These are phyloP conservation scores for Dicyrtomina minuta DNA, from an alignment of 2,888 invertebrate species.

Conservation along the genomic window DNA sequence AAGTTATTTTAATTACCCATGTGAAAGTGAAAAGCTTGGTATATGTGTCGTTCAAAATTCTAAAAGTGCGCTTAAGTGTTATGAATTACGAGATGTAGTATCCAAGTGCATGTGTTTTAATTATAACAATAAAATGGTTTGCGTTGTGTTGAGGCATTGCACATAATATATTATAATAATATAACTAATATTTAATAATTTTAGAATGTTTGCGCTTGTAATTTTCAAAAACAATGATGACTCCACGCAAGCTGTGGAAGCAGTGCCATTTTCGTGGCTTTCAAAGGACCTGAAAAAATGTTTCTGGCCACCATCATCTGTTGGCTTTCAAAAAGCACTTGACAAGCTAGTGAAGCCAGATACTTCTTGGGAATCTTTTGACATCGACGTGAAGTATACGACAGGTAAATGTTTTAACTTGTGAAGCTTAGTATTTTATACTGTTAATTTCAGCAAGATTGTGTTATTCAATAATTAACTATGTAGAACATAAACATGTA, in stretches of 20 bases:
- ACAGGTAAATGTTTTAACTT: too few relatives aligned
- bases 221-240: not conserved
- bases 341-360: too few relatives aligned
- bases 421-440: too few relatives aligned
- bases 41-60: not conserved
- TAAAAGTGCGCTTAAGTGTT: not conserved
- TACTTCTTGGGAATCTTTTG: too few relatives aligned
- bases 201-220: not conserved
- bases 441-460: too few relatives aligned
- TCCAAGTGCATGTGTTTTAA: not conserved
- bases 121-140: not conserved
- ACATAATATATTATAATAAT: not conserved
- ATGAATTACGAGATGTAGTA: not conserved
- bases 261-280: not conserved
- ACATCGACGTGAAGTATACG: not conserved
- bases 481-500: too few relatives aligned
- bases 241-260: not conserved
- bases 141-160: not conserved
- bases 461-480: too few relatives aligned
- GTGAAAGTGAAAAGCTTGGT: not conserved
- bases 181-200: not conserved
- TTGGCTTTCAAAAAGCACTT: too few relatives aligned
- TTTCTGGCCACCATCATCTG: not conserved
- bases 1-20: constrained; percentile 6
- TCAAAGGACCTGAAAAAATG: not conserved